Base-by-base conservation (phyloP, 2,113 vertebrate genomes). In the Epinephelus moara region DNA sequence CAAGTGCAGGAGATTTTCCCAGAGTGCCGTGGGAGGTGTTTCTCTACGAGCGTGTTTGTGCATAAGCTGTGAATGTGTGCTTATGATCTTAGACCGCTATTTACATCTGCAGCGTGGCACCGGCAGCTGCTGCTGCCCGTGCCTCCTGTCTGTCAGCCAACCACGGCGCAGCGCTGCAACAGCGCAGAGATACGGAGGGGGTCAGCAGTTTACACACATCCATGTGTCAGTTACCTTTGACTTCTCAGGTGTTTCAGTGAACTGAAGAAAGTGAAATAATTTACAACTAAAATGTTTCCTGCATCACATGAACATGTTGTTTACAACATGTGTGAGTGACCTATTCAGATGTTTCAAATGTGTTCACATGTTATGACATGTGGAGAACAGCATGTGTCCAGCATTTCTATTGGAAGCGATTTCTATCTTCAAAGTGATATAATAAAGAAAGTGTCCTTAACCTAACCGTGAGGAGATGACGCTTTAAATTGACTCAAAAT, bases 1-100 rank as follows among this genome's bases (percentile, higher is more conserved):
- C 66, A 18, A 75, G 50, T 66, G 59, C 37, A 37, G 61, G 23
- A 83, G 62, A 84, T 57, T 78, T 72, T 85, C 82, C 59, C 66
- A 79, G 37, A 72, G 63, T 85, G 75, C 64, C 12, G 84, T 83
- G 84, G 89, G 89, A 87, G 81, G 85, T 40, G 52, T 75, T 64
- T 67, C 69, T 86, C 72, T 18, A 45, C 8, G 4, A 66, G 37
- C 0, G 6, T 70, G 71, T 86, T 72, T 82, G 76, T 77, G 82
- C 82, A 69, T 62, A 56, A 66, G 45, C 69, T 78, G 73, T 18
- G 59, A 83, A 60, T 40, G 62, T 37, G 59, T 10, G 13, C 33
- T 62, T 56, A 3, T 70, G 84, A 89, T 87, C 83, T 81, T 27
- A 60, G 85, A 27, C 50, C 1, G 42, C 27, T 90, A 85, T 93